These are phyloP conservation scores for Addax nasomaculatus DNA, from an alignment of 2,113 vertebrate species.

Conservation along the genomic window DNA sequence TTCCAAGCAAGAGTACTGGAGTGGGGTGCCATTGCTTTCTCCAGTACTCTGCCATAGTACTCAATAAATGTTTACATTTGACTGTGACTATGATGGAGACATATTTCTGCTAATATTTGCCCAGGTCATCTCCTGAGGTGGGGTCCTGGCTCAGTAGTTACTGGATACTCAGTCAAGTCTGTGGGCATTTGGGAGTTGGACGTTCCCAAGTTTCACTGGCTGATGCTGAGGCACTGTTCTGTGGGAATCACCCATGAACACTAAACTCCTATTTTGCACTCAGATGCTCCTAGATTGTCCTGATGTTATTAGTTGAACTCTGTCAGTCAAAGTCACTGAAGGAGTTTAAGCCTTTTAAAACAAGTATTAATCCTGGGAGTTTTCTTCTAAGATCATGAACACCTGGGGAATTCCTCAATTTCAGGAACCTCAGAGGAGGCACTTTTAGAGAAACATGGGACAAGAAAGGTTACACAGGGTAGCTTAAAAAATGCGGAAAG, in stretches of 20 bases:
- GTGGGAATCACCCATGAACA: too few species aligned
- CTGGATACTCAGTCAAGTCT: background rate
- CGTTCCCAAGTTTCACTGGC: rapidly evolving
- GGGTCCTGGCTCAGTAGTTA: background rate
- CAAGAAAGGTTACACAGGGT: background rate
- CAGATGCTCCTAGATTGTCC: background rate
- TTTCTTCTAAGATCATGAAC: background rate
- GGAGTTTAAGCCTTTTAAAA: background rate
- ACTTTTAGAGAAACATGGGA: background rate
- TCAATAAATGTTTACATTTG: background rate
- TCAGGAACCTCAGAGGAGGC: background rate
- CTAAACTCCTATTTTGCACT: background rate
- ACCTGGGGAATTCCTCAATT: background rate
- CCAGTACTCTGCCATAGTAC: background rate
- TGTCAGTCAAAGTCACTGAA: background rate
- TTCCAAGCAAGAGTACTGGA: too few species aligned
- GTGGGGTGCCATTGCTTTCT: too few species aligned
- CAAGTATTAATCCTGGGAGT: background rate
- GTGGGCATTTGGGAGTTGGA: background rate
- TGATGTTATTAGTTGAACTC: background rate
- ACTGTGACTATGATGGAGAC: background rate
- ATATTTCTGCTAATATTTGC: background rate
- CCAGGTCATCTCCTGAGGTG: background rate
- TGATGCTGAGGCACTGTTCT: background rate
- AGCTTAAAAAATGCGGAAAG: background rate